Base-by-base conservation (phyloP, 2,113 vertebrate species). In the Vanacampus margaritifer region DNA sequence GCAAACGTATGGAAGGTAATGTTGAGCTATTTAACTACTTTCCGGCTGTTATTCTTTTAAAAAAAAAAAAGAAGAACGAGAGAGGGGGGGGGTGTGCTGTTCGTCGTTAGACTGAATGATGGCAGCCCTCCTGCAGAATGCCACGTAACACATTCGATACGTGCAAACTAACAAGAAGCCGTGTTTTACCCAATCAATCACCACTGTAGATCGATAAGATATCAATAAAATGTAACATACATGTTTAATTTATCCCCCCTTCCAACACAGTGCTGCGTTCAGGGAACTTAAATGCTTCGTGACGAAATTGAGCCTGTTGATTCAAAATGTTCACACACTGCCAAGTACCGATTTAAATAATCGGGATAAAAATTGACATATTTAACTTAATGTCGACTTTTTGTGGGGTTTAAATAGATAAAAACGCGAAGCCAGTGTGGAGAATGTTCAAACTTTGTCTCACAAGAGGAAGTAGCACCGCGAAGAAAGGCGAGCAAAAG, bases 121-220 rank as follows among this genome's bases (percentile, higher is more conserved):
- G 90, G 88, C 89, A 89, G 81, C 86, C 57, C 79, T 78, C 70
- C 56, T 65, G 54, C 63, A 68, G 85, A 92, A 86, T 93, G 92
- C 92, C 92, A 93, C 92, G 92, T 93, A 93, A 91, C 87, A 90
- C 91, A 90, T 88, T 74, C 75, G 37, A n/a, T 51, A 73, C 80
- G 76, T 79, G 71, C 59, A 82, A 89, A 87, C 69, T 75, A 66
- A 61, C 72, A 73, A 48, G 71, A 48, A 59, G 76, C 64, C 37
- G 26, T 48, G 21, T 26, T 68, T 71, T 84, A 74, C 77, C 65
- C 69, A 67, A 79, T 68, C 43, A 41, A 26, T 45, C 24, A 43
- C 23, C 56, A 26, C 43, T 10, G 17, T 6, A 21, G 35, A 41
- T 9, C 3, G 9, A 54, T 7, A 10, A 50, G 36, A 1, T 36